Evolutionary conservation across 2,888 invertebrate genomes (phyloP), one percentile per base, ranked within the genome.

Genomic region (Plebejus argus): DNA sequence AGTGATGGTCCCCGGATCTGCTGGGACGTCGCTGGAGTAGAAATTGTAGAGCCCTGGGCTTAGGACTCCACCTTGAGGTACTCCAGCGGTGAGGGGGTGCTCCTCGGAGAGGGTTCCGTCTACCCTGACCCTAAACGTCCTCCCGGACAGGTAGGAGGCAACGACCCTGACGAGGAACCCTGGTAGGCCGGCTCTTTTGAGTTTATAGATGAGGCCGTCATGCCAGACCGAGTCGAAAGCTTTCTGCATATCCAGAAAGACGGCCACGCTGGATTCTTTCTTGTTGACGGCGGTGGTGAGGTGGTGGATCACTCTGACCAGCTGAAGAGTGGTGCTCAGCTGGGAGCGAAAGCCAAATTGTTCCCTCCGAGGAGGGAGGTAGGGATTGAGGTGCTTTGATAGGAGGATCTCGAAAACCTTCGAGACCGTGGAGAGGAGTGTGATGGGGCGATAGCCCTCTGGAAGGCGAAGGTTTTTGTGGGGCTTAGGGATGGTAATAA

Each of bases 191-290:
- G 23, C 23, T 3, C 0, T 1, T 0, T 8, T 1, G 0, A 76
- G 7, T 1, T 76, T 76, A 28, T 45, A 45, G 0, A 76, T 18
- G 0, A 86, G 82, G 3, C 86, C 84, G 1, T 77, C 72, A 75
- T 86, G 85, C 85, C 85, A 85, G 0, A 86, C 84, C 0, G 82
- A 39, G 77, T 86, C 85, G 78, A 86, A 85, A 5, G 84, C 83
- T 77, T 85, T 84, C 75, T 82, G 84, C 76, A 84, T 82, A 77
- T 86, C 84, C 0, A 85, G 81, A 70, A 84, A 56, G 0, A 56
- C 56, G 56, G 56, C 56, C 18, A 53, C 49, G 1, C 56, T 56
- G n/a, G 18, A 56, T 5, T 18, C 4, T 1, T 18, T 56, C 12
- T 6, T 56, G 56, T 56, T 56, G 1, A 2, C n/a, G 0, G n/a